phyloP scores from a whole-genome alignment of 1,140 invertebrate genomes.

The Agrilus planipennis region DNA sequence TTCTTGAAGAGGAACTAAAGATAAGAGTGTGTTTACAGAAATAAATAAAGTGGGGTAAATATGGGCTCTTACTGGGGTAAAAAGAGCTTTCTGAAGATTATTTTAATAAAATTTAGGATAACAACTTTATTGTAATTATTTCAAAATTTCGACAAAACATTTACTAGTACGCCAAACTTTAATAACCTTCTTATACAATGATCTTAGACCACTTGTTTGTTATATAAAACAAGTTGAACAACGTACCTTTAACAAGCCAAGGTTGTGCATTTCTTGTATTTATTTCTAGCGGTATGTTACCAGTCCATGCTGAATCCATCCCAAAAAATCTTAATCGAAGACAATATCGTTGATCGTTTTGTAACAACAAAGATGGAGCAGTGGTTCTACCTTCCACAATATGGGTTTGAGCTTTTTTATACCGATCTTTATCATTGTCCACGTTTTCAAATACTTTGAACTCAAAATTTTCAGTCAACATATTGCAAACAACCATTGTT shows the following conservation, averaged over 20 bases:
- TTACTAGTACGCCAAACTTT: no score
- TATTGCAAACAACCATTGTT: conserved; percentile 49
- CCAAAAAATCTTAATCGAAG: conserved; percentile 42
- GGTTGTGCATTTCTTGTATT: conserved; percentile 54
- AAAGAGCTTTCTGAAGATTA: no score
- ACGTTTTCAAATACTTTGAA: conserved; percentile 27
- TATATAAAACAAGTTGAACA: no score
- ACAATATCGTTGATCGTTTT: conserved; percentile 23
- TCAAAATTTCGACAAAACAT: no score
- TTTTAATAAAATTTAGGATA: no score
- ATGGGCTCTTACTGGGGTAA: no score
- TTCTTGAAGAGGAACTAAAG: conserved; percentile 50
- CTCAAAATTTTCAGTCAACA: conserved; percentile 34
- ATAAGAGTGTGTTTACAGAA: no score
- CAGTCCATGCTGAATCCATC: conserved; percentile 55
- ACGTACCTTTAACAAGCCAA: conserved; percentile 62
- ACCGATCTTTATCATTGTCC: conserved; percentile 26
- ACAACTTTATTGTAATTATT: no score
- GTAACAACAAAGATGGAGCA: conserved; percentile 41
- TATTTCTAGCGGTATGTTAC: conserved; percentile 57
- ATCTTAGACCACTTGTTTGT: no score
- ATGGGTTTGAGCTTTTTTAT: conserved; percentile 22
- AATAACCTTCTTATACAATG: no score
- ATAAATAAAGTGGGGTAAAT: no score
- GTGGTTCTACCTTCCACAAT: conserved; percentile 30